Evolutionary conservation across 1,140 invertebrate species (phyloP).

Genomic region (Brachionus sp.): DNA sequence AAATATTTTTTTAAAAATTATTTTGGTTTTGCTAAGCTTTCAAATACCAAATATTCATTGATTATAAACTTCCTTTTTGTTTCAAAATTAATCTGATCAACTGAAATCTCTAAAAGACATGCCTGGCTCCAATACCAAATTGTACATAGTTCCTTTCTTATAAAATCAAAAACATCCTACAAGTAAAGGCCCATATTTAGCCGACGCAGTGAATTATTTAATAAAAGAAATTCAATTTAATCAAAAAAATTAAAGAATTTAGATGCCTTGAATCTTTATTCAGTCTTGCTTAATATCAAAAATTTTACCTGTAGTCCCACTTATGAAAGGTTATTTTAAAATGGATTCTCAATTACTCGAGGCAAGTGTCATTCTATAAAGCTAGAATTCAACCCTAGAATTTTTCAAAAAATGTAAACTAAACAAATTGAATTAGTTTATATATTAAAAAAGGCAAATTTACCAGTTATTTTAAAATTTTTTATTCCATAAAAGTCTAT

Average conservation of each 20-base stretch:
- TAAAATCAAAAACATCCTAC: background rate
- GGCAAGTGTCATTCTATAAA: too few species aligned
- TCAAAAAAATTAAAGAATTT: background rate
- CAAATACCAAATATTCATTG: background rate
- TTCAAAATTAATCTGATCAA: background rate
- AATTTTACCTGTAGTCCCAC: too few species aligned
- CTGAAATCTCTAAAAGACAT: background rate
- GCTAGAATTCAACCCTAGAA: too few species aligned
- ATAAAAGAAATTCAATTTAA: background rate
- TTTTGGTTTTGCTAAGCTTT: background rate
- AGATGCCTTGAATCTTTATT: background rate
- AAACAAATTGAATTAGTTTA: too few species aligned
- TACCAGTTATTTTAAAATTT: too few species aligned
- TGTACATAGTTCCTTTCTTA: background rate
- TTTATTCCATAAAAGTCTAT: too few species aligned
- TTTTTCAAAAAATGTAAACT: too few species aligned
- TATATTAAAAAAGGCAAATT: too few species aligned
- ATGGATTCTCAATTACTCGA: too few species aligned
- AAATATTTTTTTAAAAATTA: background rate
- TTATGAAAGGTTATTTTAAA: too few species aligned
- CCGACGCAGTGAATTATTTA: background rate
- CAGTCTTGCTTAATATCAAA: too few species aligned
- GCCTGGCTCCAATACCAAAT: background rate
- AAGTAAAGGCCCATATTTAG: background rate
- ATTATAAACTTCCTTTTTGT: background rate